phyloP scores from a whole-genome alignment of 1,140 invertebrate genomes.

The Heliconius eleuchia region DNA sequence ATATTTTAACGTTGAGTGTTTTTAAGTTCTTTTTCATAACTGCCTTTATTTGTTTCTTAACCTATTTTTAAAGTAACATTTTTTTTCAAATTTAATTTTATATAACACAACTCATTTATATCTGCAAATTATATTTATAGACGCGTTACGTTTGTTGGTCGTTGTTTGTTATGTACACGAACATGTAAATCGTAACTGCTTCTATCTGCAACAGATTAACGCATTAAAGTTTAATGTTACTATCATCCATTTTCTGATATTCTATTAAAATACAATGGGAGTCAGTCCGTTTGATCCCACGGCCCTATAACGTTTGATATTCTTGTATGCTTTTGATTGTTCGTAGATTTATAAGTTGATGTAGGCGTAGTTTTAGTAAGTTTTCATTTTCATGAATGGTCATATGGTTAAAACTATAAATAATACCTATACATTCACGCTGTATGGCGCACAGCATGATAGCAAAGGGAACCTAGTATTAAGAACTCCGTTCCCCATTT shows the following conservation, averaged over 20 bases:
- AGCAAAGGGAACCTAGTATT: too few relatives aligned
- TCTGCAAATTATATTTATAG: not conserved
- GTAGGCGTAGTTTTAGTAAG: too few relatives aligned
- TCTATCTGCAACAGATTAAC: not conserved
- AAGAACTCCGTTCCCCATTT: too few relatives aligned
- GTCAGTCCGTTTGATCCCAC: not conserved
- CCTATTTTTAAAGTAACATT: not conserved
- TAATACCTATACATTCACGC: too few relatives aligned
- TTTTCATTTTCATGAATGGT: too few relatives aligned
- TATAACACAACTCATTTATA: not conserved
- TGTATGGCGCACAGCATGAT: too few relatives aligned
- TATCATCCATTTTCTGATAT: slow-evolving; percentile 1
- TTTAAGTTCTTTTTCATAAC: too few relatives aligned
- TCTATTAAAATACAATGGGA: not conserved
- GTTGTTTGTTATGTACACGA: not conserved
- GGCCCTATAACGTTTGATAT: slow-evolving; percentile 12
- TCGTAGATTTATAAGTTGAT: not conserved
- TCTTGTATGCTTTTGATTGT: not conserved
- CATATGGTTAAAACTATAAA: too few relatives aligned
- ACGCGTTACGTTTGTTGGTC: not conserved
- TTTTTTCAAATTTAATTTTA: not conserved
- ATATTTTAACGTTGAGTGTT: too few relatives aligned
- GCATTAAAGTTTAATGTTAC: not conserved
- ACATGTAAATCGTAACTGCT: not conserved
- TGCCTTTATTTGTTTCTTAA: not conserved